Evolutionary conservation across 2,113 vertebrate species (phyloP), one percentile per base, ranked within the genome.

Genomic region (Piprites chloris): DNA sequence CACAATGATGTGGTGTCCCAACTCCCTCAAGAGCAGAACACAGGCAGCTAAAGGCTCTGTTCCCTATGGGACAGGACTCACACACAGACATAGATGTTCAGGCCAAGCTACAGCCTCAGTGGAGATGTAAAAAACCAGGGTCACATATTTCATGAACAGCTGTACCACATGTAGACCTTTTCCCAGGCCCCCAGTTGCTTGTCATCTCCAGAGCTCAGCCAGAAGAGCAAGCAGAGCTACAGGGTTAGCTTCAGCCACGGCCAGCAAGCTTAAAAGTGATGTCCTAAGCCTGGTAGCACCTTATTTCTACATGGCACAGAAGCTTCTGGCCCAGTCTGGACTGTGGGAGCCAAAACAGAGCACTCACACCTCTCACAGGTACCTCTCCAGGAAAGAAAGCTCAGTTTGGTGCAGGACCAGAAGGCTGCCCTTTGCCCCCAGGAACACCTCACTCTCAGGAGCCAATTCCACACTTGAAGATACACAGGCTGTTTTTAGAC

Each of bases 11-110:
- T 61, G 19, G 26, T 61, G 35, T 67, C 35, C 52, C 39, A 62
- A 55, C 6, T 3, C 7, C 14, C 33, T 9, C 2, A 0, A 73
- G 18, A 80, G 24, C 6, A 14, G 50, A 59, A 23, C 1, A 23
- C 1, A 12, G 55, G 32, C 66, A 79, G 52, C 49, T 63, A 23
- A 82, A 67, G 65, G 71, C 75, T 91, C 77, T 75, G 44, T 6
- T 58, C 65, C 33, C 59, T 21, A 2, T 1, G 30, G 79, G 53
- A 79, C 52, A 71, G 33, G 47, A 63, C 42, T 76, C 22, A 3
- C 28, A 37, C 12, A 67, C 7, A 44, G 49, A 73, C 50, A 14
- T 2, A 30, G 17, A 23, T 6, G 2, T 32, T 17, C 17, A 71
- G 77, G 53, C 83, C 83, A 14, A 12, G 62, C 49, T 86, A 41